Base-by-base conservation (phyloP, 2,113 vertebrate genomes). In the Hippolais icterina region DNA sequence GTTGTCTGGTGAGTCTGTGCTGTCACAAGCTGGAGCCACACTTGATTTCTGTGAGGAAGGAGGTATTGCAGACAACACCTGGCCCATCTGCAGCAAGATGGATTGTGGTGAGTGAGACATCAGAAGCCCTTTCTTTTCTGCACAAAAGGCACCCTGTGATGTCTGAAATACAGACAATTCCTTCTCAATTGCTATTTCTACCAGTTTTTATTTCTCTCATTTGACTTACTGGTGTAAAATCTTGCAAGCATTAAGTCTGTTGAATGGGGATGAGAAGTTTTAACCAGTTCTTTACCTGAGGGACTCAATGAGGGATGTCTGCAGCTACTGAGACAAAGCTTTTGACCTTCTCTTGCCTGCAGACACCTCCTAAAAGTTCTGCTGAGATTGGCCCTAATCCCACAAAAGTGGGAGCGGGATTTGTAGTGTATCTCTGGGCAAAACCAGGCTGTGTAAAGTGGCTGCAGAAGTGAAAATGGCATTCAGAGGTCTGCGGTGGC, bases 91-190 rank as follows among this genome's bases (percentile, higher is more conserved):
- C 2, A 0, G 64, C 0, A 6, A 54, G 52, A 31, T 12, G 33
- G 70, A 50, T 41, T 56, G 41, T 2, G 11, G 70, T 23, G 31
- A 80, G 60, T 29, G 42, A 72, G 56, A 53, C 5, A 0, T 75
- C 75, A 80, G 33, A 15, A 93, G 79, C 56, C 65, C 65, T 42
- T 89, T 92, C 80, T 87, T 95, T 95, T 57, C 88, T 90, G 89
- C 44, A 74, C 52, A 21, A 68, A 65, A 94, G 80, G 69, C 0
- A 0, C 41, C 39, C 65, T 63, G 44, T 69, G 57, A 94, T 49
- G 49, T 65, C 52, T 94, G 77, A 94, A 87, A 83, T 69, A 69
- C 79, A 80, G 64, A 59, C 69, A 80, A 35, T 84, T 23, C 42
- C 25, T 61, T 75, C 61, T 74, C 17, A 47, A 10, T 4, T 1